Evolutionary conservation across 1,140 invertebrate species (phyloP).

Genomic region (Chironomus striatipennis): DNA sequence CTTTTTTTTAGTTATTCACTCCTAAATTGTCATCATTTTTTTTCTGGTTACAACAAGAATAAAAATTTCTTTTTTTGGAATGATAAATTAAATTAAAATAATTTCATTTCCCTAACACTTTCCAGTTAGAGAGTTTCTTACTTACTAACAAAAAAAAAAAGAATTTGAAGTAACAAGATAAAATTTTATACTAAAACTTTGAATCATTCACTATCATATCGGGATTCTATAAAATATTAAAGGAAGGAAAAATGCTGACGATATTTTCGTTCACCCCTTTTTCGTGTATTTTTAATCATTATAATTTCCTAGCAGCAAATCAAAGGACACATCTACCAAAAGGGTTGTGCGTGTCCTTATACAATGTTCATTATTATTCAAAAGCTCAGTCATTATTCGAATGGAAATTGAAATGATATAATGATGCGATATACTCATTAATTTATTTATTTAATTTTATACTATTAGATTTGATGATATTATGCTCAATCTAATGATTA

Average conservation of each 20-base stretch:
- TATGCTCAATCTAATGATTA: too few species aligned
- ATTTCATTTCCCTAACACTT: background rate
- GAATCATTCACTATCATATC: background rate
- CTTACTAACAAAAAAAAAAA: too few species aligned
- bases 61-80: background rate
- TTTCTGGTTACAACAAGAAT: too few species aligned
- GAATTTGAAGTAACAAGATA: background rate
- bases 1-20: conserved; percentile 14
- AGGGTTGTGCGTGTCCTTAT: too few species aligned
- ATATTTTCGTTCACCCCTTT: background rate
- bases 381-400: background rate
- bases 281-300: background rate
- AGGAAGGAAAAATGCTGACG: too few species aligned
- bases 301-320: too few species aligned
- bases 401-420: background rate
- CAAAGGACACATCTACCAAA: too few species aligned
- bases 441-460: background rate
- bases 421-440: background rate
- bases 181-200: background rate
- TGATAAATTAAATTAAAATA: conserved; percentile 24
- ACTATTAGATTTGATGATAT: too few species aligned
- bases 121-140: too few species aligned
- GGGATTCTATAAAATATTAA: background rate
- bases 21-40: background rate
- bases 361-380: too few species aligned